These are phyloP conservation scores for Pachypanchax playfairii DNA, from an alignment of 2,113 vertebrate genomes.

Conservation along the genomic window DNA sequence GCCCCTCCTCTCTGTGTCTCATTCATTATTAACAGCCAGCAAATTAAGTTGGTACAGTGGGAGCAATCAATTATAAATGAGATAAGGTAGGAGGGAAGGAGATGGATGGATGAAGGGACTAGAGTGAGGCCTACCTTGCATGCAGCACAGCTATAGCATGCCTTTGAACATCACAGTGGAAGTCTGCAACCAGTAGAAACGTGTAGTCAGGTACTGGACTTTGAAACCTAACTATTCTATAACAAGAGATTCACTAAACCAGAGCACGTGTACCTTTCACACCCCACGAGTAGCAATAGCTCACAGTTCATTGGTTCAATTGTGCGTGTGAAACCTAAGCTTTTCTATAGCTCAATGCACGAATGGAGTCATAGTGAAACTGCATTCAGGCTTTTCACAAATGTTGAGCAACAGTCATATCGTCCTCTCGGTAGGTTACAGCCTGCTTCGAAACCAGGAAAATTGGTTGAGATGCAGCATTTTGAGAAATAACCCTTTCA, in stretches of 20 bases:
- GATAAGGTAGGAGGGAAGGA: conserved; percentile 62
- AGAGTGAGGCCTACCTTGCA: conserved; percentile 55
- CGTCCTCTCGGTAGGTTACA: conserved; percentile 37
- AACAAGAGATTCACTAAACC: conserved; percentile 10
- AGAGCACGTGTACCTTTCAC: conserved; percentile 18
- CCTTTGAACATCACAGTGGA: conserved; percentile 47
- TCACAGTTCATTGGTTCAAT: conserved; percentile 13
- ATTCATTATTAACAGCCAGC: conserved; percentile 80
- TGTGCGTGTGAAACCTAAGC: conserved; percentile 22
- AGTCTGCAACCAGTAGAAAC: conserved; percentile 32
- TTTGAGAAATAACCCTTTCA: conserved; percentile 24
- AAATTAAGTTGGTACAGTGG: conserved; percentile 81
- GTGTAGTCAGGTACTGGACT: conserved; percentile 27
- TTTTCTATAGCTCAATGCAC: conserved; percentile 36
- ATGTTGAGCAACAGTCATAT: conserved; percentile 60
- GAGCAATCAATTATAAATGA: conserved; percentile 82
- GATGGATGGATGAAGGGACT: conserved; percentile 52
- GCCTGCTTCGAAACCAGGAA: conserved; percentile 56
- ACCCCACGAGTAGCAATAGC: conserved; percentile 13
- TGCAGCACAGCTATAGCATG: conserved; percentile 55
- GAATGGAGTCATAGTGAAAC: conserved; percentile 71
- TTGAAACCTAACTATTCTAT: conserved; percentile 18
- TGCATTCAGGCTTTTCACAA: conserved; percentile 56
- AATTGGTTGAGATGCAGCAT: conserved; percentile 59
- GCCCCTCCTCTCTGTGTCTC: conserved; percentile 72